Conservation (phyloP, 2,113 vertebrate genomes). For the Zootoca vivipara region DNA sequence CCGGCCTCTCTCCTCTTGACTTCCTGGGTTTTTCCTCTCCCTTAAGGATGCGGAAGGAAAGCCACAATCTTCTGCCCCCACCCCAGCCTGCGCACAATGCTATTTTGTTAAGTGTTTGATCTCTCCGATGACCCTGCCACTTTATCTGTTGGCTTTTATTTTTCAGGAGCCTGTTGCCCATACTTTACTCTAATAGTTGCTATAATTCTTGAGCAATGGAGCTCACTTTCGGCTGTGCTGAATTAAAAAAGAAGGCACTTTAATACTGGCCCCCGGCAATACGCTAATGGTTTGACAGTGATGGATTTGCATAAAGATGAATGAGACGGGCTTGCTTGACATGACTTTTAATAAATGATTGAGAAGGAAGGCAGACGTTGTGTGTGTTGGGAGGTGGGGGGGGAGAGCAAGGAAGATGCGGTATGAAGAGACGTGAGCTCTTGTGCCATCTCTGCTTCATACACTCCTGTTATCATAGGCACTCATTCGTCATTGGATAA, state of each 20-base stretch:
- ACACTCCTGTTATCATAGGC: constrained; percentile 16
- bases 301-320: constrained; percentile 97
- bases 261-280: constrained; percentile 88
- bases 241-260: constrained; percentile 92
- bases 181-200: constrained; percentile 95
- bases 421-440: not conserved
- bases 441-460: not conserved
- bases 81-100: constrained; percentile 47
- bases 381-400: not conserved
- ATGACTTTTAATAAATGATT: constrained; percentile 96
- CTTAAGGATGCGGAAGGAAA: not conserved
- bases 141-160: constrained; percentile 97
- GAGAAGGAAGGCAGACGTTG: constrained; percentile 73
- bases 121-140: constrained; percentile 87
- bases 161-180: constrained; percentile 92
- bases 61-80: not conserved
- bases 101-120: constrained; percentile 94
- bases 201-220: constrained; percentile 94
- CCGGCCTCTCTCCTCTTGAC: constrained; percentile 59
- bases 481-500: not conserved
- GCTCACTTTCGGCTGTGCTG: constrained; percentile 88
- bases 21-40: constrained; percentile 41
- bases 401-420: not conserved
- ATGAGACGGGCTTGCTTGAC: constrained; percentile 85
- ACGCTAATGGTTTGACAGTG: constrained; percentile 90